These are phyloP conservation scores for Actinernus sp. DNA, from an alignment of 92 coral and sea anemone genomes.

Conservation along the genomic window DNA sequence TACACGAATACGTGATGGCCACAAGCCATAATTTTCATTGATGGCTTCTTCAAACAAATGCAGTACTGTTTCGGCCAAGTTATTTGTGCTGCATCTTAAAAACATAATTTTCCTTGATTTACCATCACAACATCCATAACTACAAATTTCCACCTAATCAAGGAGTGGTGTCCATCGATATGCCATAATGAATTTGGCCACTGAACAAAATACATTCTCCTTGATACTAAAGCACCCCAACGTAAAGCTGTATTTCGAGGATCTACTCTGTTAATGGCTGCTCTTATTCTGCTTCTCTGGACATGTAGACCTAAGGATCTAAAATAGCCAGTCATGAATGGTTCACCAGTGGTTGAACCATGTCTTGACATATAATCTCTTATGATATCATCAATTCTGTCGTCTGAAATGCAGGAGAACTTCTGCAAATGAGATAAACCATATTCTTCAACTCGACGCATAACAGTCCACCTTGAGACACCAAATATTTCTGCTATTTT, in stretches of 20 bases:
- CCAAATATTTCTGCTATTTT: no score
- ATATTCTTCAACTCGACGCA: constrained; percentile 35
- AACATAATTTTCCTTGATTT: constrained; percentile 70
- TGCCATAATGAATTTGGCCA: constrained; percentile 86
- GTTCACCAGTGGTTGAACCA: constrained; percentile 66
- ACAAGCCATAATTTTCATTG: constrained; percentile 49
- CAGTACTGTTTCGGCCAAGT: constrained; percentile 67
- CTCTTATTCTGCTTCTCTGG: constrained; percentile 69
- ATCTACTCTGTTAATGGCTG: constrained; percentile 68
- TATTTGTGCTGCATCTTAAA: constrained; percentile 74
- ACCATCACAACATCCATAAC: constrained; percentile 80
- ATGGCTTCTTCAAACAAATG: constrained; percentile 54
- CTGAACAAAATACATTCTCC: constrained; percentile 65
- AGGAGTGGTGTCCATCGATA: constrained; percentile 81
- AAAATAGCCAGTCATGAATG: constrained; percentile 47
- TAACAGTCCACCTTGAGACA: no score
- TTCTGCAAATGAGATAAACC: constrained; percentile 19
- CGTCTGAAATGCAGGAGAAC: constrained; percentile 42
- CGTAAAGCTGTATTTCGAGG: constrained; percentile 74
- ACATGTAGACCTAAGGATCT: constrained; percentile 39
- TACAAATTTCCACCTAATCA: constrained; percentile 76
- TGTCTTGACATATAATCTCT: constrained; percentile 46
- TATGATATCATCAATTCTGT: constrained; percentile 36
- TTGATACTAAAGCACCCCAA: constrained; percentile 81
- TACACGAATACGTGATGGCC: constrained; percentile 81